Evolutionary conservation across 2,113 vertebrate genomes (phyloP).

Genomic region (Cepphus grylle): DNA sequence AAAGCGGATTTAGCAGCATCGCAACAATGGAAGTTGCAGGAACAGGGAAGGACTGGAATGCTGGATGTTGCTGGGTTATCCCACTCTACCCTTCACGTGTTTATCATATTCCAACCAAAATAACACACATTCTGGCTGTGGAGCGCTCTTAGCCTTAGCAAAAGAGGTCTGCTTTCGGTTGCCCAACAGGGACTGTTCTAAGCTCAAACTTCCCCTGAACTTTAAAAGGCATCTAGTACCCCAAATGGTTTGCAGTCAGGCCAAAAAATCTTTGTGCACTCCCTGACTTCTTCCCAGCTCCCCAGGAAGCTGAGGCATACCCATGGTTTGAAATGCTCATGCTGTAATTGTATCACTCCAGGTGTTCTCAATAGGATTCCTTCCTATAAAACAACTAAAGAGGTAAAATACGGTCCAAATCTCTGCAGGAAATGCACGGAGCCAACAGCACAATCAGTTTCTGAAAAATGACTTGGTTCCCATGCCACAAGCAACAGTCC

Average conservation of each 20-base stretch:
- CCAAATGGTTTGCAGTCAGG: background rate
- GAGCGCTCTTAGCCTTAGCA: background rate
- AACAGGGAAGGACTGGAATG: background rate
- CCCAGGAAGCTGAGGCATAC: background rate
- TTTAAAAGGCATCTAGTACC: background rate
- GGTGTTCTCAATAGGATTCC: background rate
- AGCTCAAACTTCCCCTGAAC: background rate
- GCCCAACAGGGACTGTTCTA: background rate
- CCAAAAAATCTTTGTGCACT: fast-evolving
- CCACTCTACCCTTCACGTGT: background rate
- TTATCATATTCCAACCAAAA: background rate
- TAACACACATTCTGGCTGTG: background rate
- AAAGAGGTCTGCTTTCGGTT: background rate
- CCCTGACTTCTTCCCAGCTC: background rate
- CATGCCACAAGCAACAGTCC: background rate
- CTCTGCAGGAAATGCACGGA: background rate
- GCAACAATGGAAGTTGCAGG: background rate
- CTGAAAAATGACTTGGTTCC: background rate
- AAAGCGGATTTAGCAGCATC: background rate
- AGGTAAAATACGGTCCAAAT: background rate
- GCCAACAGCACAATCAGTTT: background rate
- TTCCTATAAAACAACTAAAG: background rate
- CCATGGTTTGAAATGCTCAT: background rate
- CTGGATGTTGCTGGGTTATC: background rate
- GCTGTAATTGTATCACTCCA: background rate